Evolutionary conservation across 2,113 vertebrate species (phyloP), one percentile per base, ranked within the genome.

Genomic region (Rhinolophus ferrumequinum): DNA sequence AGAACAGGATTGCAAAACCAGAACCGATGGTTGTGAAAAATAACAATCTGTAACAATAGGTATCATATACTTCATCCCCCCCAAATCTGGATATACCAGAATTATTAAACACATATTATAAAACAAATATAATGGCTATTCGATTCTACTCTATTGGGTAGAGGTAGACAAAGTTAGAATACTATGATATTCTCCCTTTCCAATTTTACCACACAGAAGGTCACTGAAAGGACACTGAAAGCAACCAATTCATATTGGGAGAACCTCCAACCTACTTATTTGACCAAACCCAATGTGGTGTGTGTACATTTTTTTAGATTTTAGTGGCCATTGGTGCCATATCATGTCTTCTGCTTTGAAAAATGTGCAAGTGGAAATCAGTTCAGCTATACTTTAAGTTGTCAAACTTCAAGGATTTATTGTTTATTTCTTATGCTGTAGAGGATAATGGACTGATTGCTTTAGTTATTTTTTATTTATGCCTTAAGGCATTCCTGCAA

Each of bases 301-400:
- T 73, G 58, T 52, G 18, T 22, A 69, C 0, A 15, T 80, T 41
- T 88, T 88, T 93, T 88, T 90, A 70, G 77, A 89, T 62, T 47
- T 33, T 52, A 66, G 24, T 64, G 28, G 9, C 52, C 52, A 33
- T 30, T 21, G 58, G 75, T 93, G 52, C 30, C 16, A 50, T 41
- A 73, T 76, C 33, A 88, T 30, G 58, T n/a, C 21, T 81, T 88
- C 47, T 88, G 66, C 38, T 88, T 83, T 95, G 47, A 87, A 91
- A 94, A 88, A 38, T 21, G 1, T 94, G 16, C 52, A 91, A 93
- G 11, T 76, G 21, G 38, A 93, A 93, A 85, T 93, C 41, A 91
- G 30, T 18, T 88, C 44, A 58, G 18, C 33, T 75, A 2, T 69
- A 14, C 50, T 50, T 82, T 76, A 82, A 73, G 30, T 83, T 93